Base-by-base conservation (phyloP, 2,113 vertebrate species). In the Diadophis punctatus region DNA sequence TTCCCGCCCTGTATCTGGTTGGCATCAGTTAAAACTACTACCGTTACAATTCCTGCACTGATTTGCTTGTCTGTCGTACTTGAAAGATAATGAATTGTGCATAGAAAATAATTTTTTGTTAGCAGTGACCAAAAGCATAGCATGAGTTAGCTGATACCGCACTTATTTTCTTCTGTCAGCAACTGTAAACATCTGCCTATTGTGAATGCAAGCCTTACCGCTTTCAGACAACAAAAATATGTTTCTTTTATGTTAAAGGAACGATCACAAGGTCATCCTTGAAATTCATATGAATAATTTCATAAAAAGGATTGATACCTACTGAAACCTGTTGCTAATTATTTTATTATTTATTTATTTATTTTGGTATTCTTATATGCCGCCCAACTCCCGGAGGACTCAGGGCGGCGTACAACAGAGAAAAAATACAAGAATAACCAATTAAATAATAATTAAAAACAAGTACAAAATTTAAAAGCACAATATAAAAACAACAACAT, bases 221-320 rank as follows among this genome's bases (percentile, higher is more conserved):
- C 10, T 49, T 92, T 85, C 4, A 89, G 52, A 80, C 20, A 89
- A 48, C 16, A 84, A 8, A 27, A 49, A 48, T 92, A 12, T 48
- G 49, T n/a, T 48, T 89, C 27, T 89, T 14, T 27, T 52, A 84
- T 89, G 23, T 27, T 90, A 86, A 25, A 86, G 68, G 51, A 90
- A 91, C 86, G 86, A 27, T 93, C 91, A 89, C 52, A 34, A 94
- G 94, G 91, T 90, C 87, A 94, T 90, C 52, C 4, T 86, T 56
- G 49, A 74, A 89, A 51, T 68, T 58, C 43, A 49, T 87, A 30
- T 25, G 27, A 84, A 23, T 80, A 90, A 93, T 85, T 84, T 16
- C 30, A 6, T 56, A 56, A 6, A 91, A 49, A 23, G 48, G 16
- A 4, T 52, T 85, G 18, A 39, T 89, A 39, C 16, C 39, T 12